phyloP scores from a whole-genome alignment of 2,888 invertebrate genomes.

The Idaea straminata region DNA sequence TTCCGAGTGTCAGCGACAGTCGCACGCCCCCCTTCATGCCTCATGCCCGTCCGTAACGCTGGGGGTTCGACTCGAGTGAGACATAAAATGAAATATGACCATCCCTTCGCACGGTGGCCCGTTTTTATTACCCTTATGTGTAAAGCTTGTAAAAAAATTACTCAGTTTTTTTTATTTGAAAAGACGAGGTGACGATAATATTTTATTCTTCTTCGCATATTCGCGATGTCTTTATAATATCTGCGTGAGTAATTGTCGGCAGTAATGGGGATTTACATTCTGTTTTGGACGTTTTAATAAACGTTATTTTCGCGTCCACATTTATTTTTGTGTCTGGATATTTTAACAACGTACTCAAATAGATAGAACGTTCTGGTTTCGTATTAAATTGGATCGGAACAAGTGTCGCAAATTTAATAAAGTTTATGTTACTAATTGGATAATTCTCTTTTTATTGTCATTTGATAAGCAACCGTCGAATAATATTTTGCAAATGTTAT shows the following conservation, averaged over 20 bases:
- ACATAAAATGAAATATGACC: constrained; percentile 69
- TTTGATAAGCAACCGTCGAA: neutral
- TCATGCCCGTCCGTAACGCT: constrained; percentile 22
- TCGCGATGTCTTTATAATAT: constrained; percentile 54
- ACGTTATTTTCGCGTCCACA: neutral
- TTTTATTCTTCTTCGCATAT: constrained; percentile 55
- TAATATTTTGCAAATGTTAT: neutral
- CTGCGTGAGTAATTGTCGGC: constrained; percentile 19
- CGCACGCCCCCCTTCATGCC: constrained; percentile 34
- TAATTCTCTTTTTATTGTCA: neutral
- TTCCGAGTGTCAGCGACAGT: constrained; percentile 60
- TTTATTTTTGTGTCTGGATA: neutral
- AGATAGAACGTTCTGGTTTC: neutral
- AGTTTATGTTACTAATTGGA: neutral
- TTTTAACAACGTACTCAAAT: neutral
- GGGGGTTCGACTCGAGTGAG: constrained; percentile 36
- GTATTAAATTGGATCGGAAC: constrained; percentile 7
- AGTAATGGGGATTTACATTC: constrained; percentile 15
- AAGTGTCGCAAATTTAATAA: constrained; percentile 3
- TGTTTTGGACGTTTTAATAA: neutral
- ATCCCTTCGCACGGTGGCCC: constrained; percentile 52
- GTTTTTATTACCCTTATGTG: constrained; percentile 73
- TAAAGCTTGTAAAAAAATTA: constrained; percentile 74
- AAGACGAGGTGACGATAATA: constrained; percentile 60
- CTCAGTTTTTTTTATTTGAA: constrained; percentile 56